Percentiles rank a stretch among this genome's conserved stretches.
Conservation (phyloP, 2,888 invertebrate species). For the Phania funesta region DNA sequence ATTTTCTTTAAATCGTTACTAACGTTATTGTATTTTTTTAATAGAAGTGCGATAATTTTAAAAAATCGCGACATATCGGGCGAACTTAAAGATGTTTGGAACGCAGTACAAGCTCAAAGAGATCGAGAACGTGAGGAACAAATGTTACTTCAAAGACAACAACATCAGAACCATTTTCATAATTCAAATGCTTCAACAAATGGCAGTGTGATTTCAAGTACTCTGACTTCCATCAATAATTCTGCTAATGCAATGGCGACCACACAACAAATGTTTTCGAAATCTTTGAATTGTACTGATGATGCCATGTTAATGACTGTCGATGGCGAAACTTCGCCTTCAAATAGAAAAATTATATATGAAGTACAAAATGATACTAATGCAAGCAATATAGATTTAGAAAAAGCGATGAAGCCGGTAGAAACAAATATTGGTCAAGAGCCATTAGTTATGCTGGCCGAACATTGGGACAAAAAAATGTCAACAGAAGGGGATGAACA, state of each 20-base stretch:
- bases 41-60: constrained; percentile 82
- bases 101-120: constrained; percentile 83
- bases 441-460: constrained; percentile 71
- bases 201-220: constrained; percentile 36
- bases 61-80: constrained; percentile 87
- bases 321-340: constrained; percentile 22
- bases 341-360: constrained; percentile 47
- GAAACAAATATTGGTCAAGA: constrained; percentile 51
- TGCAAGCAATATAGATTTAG: constrained; percentile 22
- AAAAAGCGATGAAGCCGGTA: not conserved
- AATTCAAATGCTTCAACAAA: constrained; percentile 70
- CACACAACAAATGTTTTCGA: constrained; percentile 78
- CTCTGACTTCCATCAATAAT: not conserved
- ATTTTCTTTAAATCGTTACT: too few relatives aligned
- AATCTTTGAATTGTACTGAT: constrained; percentile 69
- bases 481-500: constrained; percentile 51
- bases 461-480: constrained; percentile 74
- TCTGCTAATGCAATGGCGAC: constrained; percentile 40
- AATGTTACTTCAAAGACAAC: constrained; percentile 78
- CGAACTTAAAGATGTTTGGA: constrained; percentile 88
- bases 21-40: not conserved
- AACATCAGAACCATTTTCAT: constrained; percentile 78
- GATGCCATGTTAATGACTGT: constrained; percentile 2
- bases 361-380: constrained; percentile 45
- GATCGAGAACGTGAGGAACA: constrained; percentile 80